phyloP scores from a whole-genome alignment of 2,888 invertebrate species.

The Bellardia bayeri region DNA sequence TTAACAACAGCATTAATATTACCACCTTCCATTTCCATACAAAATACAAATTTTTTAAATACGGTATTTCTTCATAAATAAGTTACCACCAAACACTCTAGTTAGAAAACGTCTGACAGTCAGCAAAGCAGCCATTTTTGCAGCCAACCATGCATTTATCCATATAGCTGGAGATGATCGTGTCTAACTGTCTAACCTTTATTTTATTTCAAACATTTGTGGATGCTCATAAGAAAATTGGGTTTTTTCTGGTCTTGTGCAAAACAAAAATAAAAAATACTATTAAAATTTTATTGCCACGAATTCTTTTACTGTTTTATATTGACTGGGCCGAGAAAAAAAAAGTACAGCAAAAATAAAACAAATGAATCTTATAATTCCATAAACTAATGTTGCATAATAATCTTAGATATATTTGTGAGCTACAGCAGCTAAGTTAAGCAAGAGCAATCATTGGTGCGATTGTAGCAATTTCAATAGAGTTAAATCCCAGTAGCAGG shows the following conservation, averaged over 20 bases:
- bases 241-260: slow-evolving; percentile 19
- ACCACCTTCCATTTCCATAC: slow-evolving; percentile 72
- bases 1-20: slow-evolving; percentile 73
- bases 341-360: slow-evolving; percentile 18
- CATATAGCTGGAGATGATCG: slow-evolving; percentile 65
- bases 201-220: slow-evolving; percentile 58
- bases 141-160: background rate
- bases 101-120: slow-evolving; percentile 19
- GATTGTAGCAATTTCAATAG: too few species aligned
- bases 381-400: slow-evolving; percentile 71
- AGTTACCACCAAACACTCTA: slow-evolving; percentile 33
- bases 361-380: slow-evolving; percentile 57
- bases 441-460: background rate
- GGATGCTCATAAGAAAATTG: slow-evolving; percentile 66
- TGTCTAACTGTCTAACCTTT: slow-evolving; percentile 73
- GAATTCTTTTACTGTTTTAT: slow-evolving; percentile 67
- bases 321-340: slow-evolving; percentile 12
- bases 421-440: slow-evolving; percentile 25
- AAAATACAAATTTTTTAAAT: background rate
- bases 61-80: slow-evolving; percentile 57
- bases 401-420: slow-evolving; percentile 53
- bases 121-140: slow-evolving; percentile 6
- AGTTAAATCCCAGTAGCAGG: too few species aligned
- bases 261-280: slow-evolving; percentile 18
- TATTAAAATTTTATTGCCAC: slow-evolving; percentile 71